Base-by-base conservation (phyloP, 2,797 vertebrate species). In the Sardinella longiceps region DNA sequence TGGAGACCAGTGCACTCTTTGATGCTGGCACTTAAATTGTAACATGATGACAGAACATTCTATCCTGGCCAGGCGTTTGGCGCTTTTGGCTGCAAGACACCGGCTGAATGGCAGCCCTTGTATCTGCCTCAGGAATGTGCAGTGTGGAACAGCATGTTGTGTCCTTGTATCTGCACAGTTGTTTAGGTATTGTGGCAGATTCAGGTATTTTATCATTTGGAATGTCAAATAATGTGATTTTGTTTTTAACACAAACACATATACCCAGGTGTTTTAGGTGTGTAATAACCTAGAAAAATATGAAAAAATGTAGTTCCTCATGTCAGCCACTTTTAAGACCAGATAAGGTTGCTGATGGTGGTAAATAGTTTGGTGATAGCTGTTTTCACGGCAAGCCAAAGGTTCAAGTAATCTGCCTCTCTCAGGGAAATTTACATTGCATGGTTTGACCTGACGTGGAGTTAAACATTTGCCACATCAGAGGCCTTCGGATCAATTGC, bases 31-130 rank as follows among this genome's bases (percentile, higher is more conserved):
- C 51, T 83, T 43, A 53, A 80, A 81, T 11, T 70, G 81, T 60
- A 83, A 77, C 18, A 77, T 7, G 25, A 80, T 28, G 58, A 84
- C 74, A 83, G 85, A 37, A 84, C 80, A 30, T 88, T 53, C 58
- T 83, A 39, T 88, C 85, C 63, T 84, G 63, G 28, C 63, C 70
- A 77, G 70, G 39, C 70, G 33, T 77, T 43, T 43, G 18, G 39
- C 43, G 37, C 70, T 77, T 77, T 77, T 77, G 70, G 70, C 70
- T 39, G 70, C 3, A 77, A 37, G 70, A 77, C 70, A 43, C 15
- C 0, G 37, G 37, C 70, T 77, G 70, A 77, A 77, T 77, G 70
- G 70, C 33, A 39, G 70, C 70, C 37, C 70, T 77, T 77, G 33
- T 77, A 33, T 77, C 70, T 48, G 30, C 37, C 45, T 85, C n/a